Base-by-base conservation (phyloP, 1,140 invertebrate species). In the Mycetomoellerius zeteki region DNA sequence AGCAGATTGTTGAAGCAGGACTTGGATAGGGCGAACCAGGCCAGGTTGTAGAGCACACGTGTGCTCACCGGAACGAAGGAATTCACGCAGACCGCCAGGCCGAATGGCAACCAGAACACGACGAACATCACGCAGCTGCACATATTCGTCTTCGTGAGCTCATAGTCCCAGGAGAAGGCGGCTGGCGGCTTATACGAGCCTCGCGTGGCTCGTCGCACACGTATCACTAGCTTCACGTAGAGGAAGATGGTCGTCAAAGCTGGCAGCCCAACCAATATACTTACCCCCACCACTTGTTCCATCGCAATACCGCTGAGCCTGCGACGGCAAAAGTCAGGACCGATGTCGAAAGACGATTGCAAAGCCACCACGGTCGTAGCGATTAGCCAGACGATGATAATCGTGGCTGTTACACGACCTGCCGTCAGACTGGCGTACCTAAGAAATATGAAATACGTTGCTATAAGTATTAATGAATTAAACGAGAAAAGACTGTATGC, bases 51-150 rank as follows among this genome's bases (percentile, higher is more conserved):
- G 89, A 97, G 96, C 10, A 96, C 90, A 0, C 95, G 92, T 33
- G 96, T 94, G 30, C 93, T 95, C 0, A 96, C 95, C 19, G 93
- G 94, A 27, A 94, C 92, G 1, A 96, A 92, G 2, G 96, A 96
- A 75, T 96, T 96, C 2, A 96, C 81, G 80, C 95, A 95, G 4
- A 95, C 91, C 0, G 96, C 94, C 0, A 97, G 89, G 0, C 97
- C 95, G 78, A 97, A 97, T 0, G 97, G 97, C n/a, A 96, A 85
- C 97, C 97, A 98, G 85, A 97, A 96, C 0, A 96, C 69, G 1
- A 97, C 92, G 92, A 97, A 97, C 56, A 97, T 88, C 21, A 96
- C 65, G 92, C 96, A 97, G 87, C 97, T 97, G 75, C 94, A 95
- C 62, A 97, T 95, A 92, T 98, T 98, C 24, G 97, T 95, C 85